Conservation (phyloP, 2,113 vertebrate species). For the Grammomys dolichurus region DNA sequence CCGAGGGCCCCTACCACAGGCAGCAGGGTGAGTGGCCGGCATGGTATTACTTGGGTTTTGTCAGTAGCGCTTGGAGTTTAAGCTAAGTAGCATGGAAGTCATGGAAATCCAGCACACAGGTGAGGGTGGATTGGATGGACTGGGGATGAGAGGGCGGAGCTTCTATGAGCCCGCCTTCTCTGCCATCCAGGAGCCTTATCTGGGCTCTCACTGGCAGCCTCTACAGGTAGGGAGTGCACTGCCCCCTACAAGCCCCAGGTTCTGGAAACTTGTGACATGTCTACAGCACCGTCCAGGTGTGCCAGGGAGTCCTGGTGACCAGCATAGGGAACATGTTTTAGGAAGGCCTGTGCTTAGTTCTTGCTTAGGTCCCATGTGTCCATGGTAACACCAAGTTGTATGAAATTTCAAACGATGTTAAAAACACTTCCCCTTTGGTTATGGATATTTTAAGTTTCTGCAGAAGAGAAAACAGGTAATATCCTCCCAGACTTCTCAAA, state of each 20-base stretch:
- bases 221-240: neutral
- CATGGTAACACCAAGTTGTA: neutral
- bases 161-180: neutral
- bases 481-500: neutral
- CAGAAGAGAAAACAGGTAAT: neutral
- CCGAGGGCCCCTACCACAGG: slow-evolving; percentile 49
- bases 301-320: neutral
- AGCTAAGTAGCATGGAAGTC: neutral
- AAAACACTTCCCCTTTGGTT: neutral
- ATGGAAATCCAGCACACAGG: neutral
- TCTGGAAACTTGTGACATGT: neutral
- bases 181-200: too few species aligned
- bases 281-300: neutral
- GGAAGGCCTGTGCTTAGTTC: neutral
- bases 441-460: neutral
- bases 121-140: neutral
- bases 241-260: neutral
- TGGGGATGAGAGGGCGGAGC: neutral
- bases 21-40: slow-evolving; percentile 64
- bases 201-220: neutral
- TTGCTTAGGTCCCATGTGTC: neutral
- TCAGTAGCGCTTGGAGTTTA: accelerated
- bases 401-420: neutral
- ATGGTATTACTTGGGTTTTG: neutral
- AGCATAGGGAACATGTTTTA: accelerated